Evolutionary conservation across 2,888 invertebrate genomes (phyloP).

Genomic region (Deilephila elpenor): DNA sequence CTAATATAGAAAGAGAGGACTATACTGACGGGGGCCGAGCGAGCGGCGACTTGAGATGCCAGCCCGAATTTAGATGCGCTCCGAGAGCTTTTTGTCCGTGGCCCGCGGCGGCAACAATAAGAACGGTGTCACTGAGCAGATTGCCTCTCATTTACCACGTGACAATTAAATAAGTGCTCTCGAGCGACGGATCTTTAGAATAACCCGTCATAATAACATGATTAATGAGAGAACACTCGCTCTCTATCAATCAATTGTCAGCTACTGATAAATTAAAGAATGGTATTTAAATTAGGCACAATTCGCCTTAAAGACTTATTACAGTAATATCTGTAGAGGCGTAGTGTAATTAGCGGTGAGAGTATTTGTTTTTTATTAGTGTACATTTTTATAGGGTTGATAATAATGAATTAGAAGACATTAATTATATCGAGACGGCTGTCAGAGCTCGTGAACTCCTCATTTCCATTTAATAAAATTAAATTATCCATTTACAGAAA

Average conservation of each 20-base stretch:
- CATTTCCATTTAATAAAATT: constrained; percentile 84
- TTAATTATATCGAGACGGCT: constrained; percentile 56
- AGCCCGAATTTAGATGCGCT: constrained; percentile 76
- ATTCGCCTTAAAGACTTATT: constrained; percentile 50
- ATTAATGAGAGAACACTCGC: constrained; percentile 71
- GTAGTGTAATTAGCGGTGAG: constrained; percentile 29
- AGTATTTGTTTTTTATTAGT: constrained; percentile 35
- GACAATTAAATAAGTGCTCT: constrained; percentile 83
- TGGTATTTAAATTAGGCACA: constrained; percentile 65
- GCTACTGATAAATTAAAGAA: constrained; percentile 78
- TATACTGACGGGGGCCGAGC: constrained; percentile 57
- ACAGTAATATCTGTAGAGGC: constrained; percentile 36
- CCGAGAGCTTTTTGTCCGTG: constrained; percentile 78
- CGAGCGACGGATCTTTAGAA: constrained; percentile 71
- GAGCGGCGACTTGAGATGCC: constrained; percentile 66
- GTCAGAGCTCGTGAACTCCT: constrained; percentile 69
- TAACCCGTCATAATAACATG: constrained; percentile 76
- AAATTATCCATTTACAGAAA: constrained; percentile 84
- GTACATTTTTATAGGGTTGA: constrained; percentile 27
- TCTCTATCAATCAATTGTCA: constrained; percentile 79
- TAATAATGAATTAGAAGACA: constrained; percentile 45
- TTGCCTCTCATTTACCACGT: constrained; percentile 80
- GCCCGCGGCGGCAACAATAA: constrained; percentile 76
- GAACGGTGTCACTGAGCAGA: constrained; percentile 83
- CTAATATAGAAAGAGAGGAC: constrained; percentile 69